Evolutionary conservation across 1,140 invertebrate species (phyloP).

Genomic region (Drosophila ogumai): DNA sequence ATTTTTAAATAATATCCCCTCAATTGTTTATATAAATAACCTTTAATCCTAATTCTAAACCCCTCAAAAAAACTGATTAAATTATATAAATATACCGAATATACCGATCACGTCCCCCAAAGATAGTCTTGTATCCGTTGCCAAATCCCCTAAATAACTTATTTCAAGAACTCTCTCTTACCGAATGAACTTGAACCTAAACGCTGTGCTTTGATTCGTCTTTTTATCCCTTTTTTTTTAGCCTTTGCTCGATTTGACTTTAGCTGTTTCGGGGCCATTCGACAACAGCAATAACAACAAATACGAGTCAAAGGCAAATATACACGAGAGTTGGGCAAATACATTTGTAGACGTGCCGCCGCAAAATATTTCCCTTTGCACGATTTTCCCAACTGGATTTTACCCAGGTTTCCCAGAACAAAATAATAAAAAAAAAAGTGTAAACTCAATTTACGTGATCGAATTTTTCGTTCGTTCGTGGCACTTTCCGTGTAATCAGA

Average conservation of each 20-base stretch:
- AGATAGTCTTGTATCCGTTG: not conserved
- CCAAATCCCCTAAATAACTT: not conserved
- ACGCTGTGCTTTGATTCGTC: not conserved
- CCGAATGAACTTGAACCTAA: constrained; percentile 12
- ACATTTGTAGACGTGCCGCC: constrained; percentile 55
- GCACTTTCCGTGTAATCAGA: constrained; percentile 56
- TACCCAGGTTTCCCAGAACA: not conserved
- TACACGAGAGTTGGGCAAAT: constrained; percentile 41
- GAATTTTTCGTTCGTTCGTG: constrained; percentile 58
- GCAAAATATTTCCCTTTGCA: constrained; percentile 45
- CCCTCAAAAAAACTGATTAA: no score
- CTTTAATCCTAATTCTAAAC: not conserved
- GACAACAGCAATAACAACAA: not conserved
- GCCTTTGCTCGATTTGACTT: constrained; percentile 27
- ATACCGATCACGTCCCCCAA: no score
- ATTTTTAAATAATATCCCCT: no score
- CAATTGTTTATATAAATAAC: not conserved
- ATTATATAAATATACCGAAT: not conserved
- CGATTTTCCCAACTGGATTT: constrained; percentile 9
- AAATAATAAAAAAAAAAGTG: constrained; percentile 29
- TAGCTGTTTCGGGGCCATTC: constrained; percentile 1
- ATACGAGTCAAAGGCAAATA: constrained; percentile 31
- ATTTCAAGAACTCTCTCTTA: not conserved
- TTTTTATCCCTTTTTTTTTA: constrained; percentile 7
- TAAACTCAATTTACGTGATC: constrained; percentile 78